Evolutionary conservation across 2,113 vertebrate genomes (phyloP).

Genomic region (Aix galericulata): DNA sequence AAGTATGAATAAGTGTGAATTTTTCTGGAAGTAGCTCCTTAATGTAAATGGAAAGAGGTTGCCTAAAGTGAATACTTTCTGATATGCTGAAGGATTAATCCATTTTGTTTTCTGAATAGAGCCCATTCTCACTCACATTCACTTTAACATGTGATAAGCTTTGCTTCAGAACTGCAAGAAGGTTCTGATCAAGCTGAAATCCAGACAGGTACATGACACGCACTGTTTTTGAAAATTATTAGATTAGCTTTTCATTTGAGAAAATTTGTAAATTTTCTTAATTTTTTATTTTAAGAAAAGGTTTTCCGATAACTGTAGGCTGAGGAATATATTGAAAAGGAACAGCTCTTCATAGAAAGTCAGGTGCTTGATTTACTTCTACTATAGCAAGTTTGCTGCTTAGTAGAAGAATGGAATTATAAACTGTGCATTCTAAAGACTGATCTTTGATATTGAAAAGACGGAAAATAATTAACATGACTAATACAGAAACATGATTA

Average conservation of each 20-base stretch:
- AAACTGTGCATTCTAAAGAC: background rate
- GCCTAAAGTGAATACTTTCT: background rate
- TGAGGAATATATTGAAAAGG: background rate
- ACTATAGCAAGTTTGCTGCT: background rate
- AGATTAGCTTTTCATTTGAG: background rate
- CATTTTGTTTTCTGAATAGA: background rate
- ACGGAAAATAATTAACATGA: background rate
- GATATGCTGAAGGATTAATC: background rate
- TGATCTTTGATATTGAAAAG: background rate
- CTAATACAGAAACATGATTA: background rate
- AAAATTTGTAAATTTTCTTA: background rate
- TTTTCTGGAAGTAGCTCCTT: background rate
- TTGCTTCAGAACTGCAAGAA: background rate
- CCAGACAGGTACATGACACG: background rate
- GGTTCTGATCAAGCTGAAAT: background rate
- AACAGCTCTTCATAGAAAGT: background rate
- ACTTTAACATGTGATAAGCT: background rate
- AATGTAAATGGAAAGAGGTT: background rate
- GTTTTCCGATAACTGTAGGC: background rate
- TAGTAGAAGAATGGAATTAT: background rate
- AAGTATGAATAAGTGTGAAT: background rate
- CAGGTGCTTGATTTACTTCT: background rate
- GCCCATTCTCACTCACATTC: background rate
- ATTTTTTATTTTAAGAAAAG: background rate
- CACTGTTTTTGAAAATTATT: background rate